A percentile compares a stretch with the other conserved stretches of the same genome.
Conservation (phyloP, 2,797 vertebrate genomes). For the Peromyscus aztecus region DNA sequence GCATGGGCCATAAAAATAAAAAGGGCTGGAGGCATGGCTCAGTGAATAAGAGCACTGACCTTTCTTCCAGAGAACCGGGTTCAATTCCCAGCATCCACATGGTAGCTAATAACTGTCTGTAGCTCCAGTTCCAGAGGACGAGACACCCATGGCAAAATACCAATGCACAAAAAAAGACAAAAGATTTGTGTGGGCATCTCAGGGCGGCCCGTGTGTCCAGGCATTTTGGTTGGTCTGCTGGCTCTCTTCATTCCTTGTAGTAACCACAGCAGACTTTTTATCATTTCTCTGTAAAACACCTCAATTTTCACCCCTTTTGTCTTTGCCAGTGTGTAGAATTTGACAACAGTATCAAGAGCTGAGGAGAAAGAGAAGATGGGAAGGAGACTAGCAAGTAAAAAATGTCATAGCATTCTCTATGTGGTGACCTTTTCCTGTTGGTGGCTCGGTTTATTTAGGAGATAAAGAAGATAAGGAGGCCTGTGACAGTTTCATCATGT, state of each 20-base stretch:
- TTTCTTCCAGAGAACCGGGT: no score
- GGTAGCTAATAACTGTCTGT: no score
- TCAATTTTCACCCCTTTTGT: constrained; percentile 83
- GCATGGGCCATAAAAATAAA: neutral
- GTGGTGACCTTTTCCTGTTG: constrained; percentile 83
- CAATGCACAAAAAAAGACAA: no score
- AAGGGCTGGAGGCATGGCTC: no score
- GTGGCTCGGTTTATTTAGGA: constrained; percentile 86
- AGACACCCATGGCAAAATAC: no score
- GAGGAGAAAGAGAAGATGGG: constrained; percentile 83
- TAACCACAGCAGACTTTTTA: constrained; percentile 11
- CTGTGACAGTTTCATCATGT: constrained; percentile 81
- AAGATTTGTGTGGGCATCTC: neutral
- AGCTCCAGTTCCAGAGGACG: no score
- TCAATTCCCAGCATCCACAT: no score
- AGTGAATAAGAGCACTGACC: no score
- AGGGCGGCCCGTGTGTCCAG: neutral
- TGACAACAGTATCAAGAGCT: constrained; percentile 84
- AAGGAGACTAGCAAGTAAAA: constrained; percentile 83
- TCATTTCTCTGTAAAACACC: constrained; percentile 77
- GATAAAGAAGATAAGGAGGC: constrained; percentile 84
- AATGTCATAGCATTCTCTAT: constrained; percentile 81
- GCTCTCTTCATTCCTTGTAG: constrained; percentile 61
- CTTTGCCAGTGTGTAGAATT: constrained; percentile 83
- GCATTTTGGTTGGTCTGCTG: neutral